Evolutionary conservation across 2,113 vertebrate genomes (phyloP), one percentile per base, ranked within the genome.

Genomic region (Phaethon lepturus): DNA sequence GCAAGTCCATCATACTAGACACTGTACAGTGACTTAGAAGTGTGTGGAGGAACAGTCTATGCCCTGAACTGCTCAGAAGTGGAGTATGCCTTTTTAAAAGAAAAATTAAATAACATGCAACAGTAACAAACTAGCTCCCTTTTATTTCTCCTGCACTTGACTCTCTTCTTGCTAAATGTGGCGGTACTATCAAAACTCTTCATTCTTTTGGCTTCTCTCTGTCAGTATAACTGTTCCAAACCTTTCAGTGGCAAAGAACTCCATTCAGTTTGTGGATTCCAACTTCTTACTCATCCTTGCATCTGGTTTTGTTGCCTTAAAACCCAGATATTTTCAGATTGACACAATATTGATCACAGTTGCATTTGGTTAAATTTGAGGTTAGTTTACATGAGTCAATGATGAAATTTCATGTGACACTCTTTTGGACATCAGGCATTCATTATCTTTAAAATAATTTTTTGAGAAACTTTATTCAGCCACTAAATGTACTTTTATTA

Each of bases 281-380:
- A 64, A 42, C 52, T n/a, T 94, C 90, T 93, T 86, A 55, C 82
- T 97, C 85, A 82, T 93, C 91, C 90, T 85, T 95, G 63, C 59
- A 71, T 96, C 84, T 90, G 95, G 59, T 93, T 97, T 95, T 96
- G 72, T 92, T 97, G 66, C 58, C 62, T 97, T 87, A 85, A 94
- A 90, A 28, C 83, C 67, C 92, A 97, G 90, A 91, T 96, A 93
- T 25, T 95, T 98, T 96, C 83, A 93, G 68, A 95, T 89, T 96
- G 95, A 53, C 72, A 88, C 93, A 90, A 75, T 95, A 96, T 93
- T 90, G 80, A 86, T 97, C 93, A 56, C 90, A 96, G 74, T 97
- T 97, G 83, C 33, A 44, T 62, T 75, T 95, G 90, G 81, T 82
- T 91, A 88, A 79, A 95, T 94, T 90, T 88, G 71, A 95, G 42